A percentile compares a stretch with the other conserved stretches of the same genome.
These are phyloP conservation scores for Bombus difficillimus DNA, from an alignment of 1,140 invertebrate genomes.

Conservation along the genomic window DNA sequence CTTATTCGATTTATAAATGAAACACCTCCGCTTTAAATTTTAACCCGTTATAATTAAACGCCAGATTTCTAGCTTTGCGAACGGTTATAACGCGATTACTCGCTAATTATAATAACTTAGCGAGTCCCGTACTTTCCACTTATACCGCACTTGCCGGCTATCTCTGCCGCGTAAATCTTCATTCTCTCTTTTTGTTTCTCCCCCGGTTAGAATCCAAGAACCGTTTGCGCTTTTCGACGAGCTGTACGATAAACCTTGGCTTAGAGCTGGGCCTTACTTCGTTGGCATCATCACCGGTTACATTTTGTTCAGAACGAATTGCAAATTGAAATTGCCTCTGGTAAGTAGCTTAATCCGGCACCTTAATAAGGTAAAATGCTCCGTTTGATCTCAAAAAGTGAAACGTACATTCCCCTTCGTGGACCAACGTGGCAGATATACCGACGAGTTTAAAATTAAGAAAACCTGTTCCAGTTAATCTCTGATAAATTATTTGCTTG, in stretches of 20 bases:
- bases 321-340: conserved; percentile 85
- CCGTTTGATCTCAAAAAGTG: too few relatives aligned
- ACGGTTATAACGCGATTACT: not conserved
- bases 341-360: conserved; percentile 72
- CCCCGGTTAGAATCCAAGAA: conserved; percentile 85
- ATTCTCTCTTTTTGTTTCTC: not conserved
- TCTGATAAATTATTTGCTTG: too few relatives aligned
- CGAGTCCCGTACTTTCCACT: not conserved
- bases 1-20: not conserved
- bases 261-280: conserved; percentile 90
- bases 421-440: not conserved
- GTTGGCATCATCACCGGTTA: conserved; percentile 91
- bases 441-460: not conserved
- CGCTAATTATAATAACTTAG: not conserved
- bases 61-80: not conserved
- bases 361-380: not conserved
- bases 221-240: conserved; percentile 92
- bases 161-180: not conserved
- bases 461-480: too few relatives aligned
- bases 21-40: not conserved
- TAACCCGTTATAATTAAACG: not conserved
- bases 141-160: not conserved
- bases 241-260: conserved; percentile 93
- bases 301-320: conserved; percentile 88
- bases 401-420: not conserved